phyloP scores from a whole-genome alignment of 30 jellyfish, hydroid and myxozoan species.

The Morbakka virulenta region DNA sequence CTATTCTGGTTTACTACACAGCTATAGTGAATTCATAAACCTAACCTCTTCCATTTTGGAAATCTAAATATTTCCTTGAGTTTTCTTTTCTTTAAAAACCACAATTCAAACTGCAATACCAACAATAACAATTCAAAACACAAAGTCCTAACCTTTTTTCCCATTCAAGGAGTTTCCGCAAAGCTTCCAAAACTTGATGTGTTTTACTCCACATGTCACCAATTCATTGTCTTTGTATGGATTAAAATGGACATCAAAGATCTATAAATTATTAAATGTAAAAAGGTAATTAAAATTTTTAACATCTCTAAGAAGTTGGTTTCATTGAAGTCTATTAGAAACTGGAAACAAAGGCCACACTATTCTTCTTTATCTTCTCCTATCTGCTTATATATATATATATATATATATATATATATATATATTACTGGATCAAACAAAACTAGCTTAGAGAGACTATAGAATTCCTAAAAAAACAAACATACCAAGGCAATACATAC shows the following conservation, averaged over 20 bases:
- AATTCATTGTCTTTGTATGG: slow-evolving; percentile 90
- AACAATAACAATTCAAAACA: neutral
- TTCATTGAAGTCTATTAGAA: too few relatives aligned
- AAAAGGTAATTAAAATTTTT: neutral
- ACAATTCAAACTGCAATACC: neutral
- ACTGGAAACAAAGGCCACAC: too few relatives aligned
- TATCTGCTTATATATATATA: too few relatives aligned
- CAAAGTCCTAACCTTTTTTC: slow-evolving; percentile 76
- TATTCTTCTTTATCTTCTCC: neutral
- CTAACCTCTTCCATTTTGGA: too few relatives aligned
- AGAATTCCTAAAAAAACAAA: neutral
- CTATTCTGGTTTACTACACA: neutral
- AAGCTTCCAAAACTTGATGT: slow-evolving; percentile 90
- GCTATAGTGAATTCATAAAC: too few relatives aligned
- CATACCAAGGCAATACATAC: neutral
- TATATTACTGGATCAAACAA: neutral
- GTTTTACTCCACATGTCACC: slow-evolving; percentile 97
- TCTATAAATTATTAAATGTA: slow-evolving; percentile 24
- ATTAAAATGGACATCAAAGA: slow-evolving; percentile 94
- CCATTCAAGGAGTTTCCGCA: slow-evolving; percentile 87
- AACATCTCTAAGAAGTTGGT: neutral
- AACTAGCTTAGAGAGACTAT: neutral
- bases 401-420: too few relatives aligned
- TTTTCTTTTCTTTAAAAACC: too few relatives aligned
- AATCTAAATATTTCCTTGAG: too few relatives aligned